Percentiles rank a stretch among this genome's conserved stretches.
phyloP scores from a whole-genome alignment of 2,113 vertebrate genomes.

The Cryptotis parvus region DNA sequence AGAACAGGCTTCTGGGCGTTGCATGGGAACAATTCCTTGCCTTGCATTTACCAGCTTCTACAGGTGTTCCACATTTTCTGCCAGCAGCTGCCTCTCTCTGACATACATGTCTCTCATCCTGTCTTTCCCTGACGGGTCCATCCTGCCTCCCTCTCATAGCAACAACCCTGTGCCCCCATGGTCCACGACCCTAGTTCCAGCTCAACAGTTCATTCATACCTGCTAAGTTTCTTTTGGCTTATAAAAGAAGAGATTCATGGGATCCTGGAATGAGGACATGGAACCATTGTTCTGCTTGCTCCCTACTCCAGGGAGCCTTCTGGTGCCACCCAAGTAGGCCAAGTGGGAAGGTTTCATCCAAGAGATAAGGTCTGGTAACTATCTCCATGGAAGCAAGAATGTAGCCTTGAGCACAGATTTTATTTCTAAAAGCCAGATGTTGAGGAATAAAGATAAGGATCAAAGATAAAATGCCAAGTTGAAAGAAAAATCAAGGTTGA shows the following conservation, averaged over 20 bases:
- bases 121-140: no score
- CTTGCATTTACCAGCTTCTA: no score
- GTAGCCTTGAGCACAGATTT: not conserved
- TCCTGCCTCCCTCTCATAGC: no score
- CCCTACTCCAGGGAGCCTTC: not conserved
- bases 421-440: not conserved
- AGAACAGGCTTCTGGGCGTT: no score
- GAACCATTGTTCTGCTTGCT: not conserved
- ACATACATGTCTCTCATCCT: not conserved
- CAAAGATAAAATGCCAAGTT: not conserved
- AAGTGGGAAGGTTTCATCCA: not conserved
- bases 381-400: not conserved
- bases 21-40: no score
- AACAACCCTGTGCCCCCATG: no score
- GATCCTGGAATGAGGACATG: not conserved
- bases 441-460: not conserved
- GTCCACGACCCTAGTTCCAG: not conserved
- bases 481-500: no score
- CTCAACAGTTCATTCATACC: not conserved
- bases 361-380: not conserved
- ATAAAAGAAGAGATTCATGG: not conserved
- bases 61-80: no score
- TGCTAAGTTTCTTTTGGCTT: slow-evolving; percentile 6
- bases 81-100: no score
- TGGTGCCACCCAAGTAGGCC: not conserved